Percentiles rank a stretch among this genome's conserved stretches.
phyloP scores from a whole-genome alignment of 2,888 invertebrate species.

The Clanis bilineata region DNA sequence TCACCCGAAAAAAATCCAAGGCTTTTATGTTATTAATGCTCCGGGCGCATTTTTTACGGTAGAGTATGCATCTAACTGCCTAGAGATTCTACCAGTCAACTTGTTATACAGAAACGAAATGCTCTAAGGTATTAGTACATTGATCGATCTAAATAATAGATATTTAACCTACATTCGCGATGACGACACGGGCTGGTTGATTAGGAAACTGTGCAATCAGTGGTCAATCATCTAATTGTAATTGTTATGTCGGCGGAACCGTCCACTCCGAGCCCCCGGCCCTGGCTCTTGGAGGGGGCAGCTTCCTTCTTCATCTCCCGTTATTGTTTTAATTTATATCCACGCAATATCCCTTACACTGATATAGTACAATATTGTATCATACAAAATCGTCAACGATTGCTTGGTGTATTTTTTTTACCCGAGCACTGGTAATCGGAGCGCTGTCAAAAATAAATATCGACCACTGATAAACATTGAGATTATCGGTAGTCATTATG shows the following conservation, averaged over 20 bases:
- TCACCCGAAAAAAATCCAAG: too few relatives aligned
- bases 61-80: too few relatives aligned
- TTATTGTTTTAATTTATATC: constrained; percentile 17
- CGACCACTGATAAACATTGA: too few relatives aligned
- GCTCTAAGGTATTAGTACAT: neutral
- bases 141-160: constrained; percentile 20
- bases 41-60: too few relatives aligned
- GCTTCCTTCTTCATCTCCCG: constrained; percentile 55
- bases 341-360: neutral
- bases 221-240: constrained; percentile 76
- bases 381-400: too few relatives aligned
- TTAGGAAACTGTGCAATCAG: constrained; percentile 79
- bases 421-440: too few relatives aligned
- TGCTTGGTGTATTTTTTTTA: too few relatives aligned
- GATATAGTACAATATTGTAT: neutral
- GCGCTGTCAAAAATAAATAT: too few relatives aligned
- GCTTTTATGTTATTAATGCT: too few relatives aligned
- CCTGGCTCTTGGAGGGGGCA: constrained; percentile 30
- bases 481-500: too few relatives aligned
- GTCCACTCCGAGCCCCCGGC: constrained; percentile 62
- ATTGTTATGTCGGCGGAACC: constrained; percentile 68
- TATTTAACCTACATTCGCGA: constrained; percentile 38
- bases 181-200: constrained; percentile 52
- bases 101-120: too few relatives aligned
- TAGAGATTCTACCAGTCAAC: too few relatives aligned